Conservation (phyloP, 2,888 invertebrate genomes). For the Megalurothrips usitatus region DNA sequence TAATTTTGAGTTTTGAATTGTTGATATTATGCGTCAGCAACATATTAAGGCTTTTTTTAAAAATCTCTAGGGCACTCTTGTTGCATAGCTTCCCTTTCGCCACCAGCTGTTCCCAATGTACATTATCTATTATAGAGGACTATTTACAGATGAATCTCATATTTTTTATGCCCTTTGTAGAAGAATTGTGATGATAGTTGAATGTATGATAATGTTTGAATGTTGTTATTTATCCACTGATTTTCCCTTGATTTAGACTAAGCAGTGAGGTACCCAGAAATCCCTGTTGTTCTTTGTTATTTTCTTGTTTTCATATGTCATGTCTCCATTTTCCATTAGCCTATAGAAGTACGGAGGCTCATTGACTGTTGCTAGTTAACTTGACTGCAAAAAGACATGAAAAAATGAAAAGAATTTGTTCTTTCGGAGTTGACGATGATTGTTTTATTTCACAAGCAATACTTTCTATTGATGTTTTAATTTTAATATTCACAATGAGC, state of each 20-base stretch:
- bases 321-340: background rate
- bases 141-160: constrained; percentile 20
- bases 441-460: no score
- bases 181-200: constrained; percentile 23
- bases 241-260: background rate
- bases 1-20: background rate
- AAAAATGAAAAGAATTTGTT: no score
- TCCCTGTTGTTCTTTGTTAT: background rate
- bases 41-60: constrained; percentile 16
- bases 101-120: constrained; percentile 20
- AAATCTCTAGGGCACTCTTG: constrained; percentile 18
- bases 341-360: background rate
- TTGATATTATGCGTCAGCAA: background rate
- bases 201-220: constrained; percentile 23
- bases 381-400: background rate
- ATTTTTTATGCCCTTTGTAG: constrained; percentile 26
- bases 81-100: constrained; percentile 20
- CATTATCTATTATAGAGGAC: constrained; percentile 8
- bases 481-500: no score
- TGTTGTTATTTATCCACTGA: constrained; percentile 9
- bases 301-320: background rate
- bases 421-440: no score
- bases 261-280: background rate
- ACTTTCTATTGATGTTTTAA: no score
- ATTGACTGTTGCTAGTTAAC: background rate